Evolutionary conservation across 2,797 vertebrate species (phyloP).

Genomic region (Amazonetta brasiliensis): DNA sequence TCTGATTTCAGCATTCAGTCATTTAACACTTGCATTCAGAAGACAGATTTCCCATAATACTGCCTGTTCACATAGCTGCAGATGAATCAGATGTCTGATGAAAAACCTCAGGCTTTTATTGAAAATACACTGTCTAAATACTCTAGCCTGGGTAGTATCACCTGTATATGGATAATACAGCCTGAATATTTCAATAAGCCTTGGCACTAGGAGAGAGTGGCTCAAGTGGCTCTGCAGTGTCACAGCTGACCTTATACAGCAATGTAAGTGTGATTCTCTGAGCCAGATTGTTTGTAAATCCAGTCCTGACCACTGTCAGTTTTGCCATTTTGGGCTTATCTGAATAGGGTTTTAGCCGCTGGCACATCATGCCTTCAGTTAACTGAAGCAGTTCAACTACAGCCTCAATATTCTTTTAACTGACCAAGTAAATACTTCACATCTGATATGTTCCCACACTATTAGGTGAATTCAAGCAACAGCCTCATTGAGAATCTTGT

Average conservation of each 20-base stretch:
- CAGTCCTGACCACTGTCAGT: not conserved
- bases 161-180: not conserved
- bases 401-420: not conserved
- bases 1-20: not conserved
- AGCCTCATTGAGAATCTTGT: conserved; percentile 89
- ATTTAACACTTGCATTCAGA: not conserved
- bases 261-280: not conserved
- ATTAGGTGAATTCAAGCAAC: conserved; percentile 91
- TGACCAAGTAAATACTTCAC: not conserved
- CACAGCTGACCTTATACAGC: not conserved
- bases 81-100: not conserved
- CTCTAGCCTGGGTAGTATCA: not conserved
- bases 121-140: not conserved
- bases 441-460: not conserved
- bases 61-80: not conserved
- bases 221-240: not conserved
- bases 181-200: not conserved
- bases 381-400: not conserved
- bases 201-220: not conserved
- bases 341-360: not conserved
- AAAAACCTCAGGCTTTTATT: not conserved
- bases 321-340: not conserved
- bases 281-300: not conserved
- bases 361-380: not conserved
- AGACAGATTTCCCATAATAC: not conserved